Conservation (phyloP, 2,797 vertebrate species). For the Buphagus erythrorhynchus region DNA sequence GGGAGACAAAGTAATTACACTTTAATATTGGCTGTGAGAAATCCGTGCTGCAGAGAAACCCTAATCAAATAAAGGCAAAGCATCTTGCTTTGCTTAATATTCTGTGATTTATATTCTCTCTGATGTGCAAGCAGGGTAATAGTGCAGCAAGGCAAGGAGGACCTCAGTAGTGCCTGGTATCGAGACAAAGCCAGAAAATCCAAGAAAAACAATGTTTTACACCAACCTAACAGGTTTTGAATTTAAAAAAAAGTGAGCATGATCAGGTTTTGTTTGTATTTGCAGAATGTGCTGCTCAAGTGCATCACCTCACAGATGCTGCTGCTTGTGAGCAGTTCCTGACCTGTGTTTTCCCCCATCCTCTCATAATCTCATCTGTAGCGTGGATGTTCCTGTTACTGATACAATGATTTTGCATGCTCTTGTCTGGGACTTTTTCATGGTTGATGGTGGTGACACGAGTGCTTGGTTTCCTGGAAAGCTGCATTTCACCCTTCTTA, state of each 20-base stretch:
- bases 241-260: accelerated
- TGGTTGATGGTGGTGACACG: background rate
- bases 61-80: background rate
- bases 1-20: background rate
- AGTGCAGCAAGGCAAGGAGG: background rate
- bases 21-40: background rate
- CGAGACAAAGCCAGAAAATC: background rate
- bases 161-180: background rate
- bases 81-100: background rate
- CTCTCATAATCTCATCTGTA: background rate
- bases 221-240: background rate
- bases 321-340: background rate
- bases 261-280: background rate
- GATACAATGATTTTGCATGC: background rate
- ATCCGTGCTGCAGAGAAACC: background rate
- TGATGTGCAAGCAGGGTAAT: background rate
- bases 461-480: background rate
- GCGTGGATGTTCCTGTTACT: background rate
- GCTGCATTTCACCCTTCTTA: background rate
- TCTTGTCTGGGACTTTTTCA: background rate
- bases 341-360: background rate
- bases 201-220: background rate
- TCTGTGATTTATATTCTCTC: background rate
- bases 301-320: background rate
- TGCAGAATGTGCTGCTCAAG: background rate